Evolutionary conservation across 2,113 vertebrate species (phyloP).

Genomic region (Conger conger): DNA sequence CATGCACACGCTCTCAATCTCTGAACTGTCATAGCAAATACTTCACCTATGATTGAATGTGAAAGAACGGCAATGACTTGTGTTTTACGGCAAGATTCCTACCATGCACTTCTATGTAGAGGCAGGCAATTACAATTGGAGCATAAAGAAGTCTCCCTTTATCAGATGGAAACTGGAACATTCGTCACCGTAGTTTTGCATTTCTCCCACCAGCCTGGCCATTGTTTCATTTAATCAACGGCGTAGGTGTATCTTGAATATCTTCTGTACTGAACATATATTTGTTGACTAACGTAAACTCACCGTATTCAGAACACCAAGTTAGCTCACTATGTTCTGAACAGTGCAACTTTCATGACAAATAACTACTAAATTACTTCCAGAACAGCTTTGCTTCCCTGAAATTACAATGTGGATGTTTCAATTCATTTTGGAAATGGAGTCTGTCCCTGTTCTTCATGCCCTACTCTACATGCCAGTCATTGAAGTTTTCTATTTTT

Average conservation of each 20-base stretch:
- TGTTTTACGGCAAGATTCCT: not conserved
- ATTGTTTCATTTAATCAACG: constrained; percentile 9
- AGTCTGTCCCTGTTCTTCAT: not conserved
- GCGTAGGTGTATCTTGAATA: not conserved
- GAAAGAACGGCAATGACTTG: not conserved
- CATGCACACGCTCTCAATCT: not conserved
- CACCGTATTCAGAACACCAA: too few relatives aligned
- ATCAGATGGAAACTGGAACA: not conserved
- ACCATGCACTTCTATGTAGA: not conserved
- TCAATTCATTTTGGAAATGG: not conserved
- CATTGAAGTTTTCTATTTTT: not conserved
- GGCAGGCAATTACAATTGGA: not conserved
- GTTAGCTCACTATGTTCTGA: too few relatives aligned
- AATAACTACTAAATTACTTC: too few relatives aligned
- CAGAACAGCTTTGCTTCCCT: too few relatives aligned
- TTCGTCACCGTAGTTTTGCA: not conserved
- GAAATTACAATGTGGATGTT: too few relatives aligned
- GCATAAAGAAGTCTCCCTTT: not conserved
- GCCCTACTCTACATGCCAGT: not conserved
- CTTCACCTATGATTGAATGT: not conserved
- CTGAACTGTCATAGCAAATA: not conserved
- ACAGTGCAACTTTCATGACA: too few relatives aligned
- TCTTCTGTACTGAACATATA: not conserved
- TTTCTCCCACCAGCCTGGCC: not conserved
- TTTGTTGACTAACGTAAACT: too few relatives aligned